Evolutionary conservation across 2,888 invertebrate genomes (phyloP).

Genomic region (Eristalinus aeneus): DNA sequence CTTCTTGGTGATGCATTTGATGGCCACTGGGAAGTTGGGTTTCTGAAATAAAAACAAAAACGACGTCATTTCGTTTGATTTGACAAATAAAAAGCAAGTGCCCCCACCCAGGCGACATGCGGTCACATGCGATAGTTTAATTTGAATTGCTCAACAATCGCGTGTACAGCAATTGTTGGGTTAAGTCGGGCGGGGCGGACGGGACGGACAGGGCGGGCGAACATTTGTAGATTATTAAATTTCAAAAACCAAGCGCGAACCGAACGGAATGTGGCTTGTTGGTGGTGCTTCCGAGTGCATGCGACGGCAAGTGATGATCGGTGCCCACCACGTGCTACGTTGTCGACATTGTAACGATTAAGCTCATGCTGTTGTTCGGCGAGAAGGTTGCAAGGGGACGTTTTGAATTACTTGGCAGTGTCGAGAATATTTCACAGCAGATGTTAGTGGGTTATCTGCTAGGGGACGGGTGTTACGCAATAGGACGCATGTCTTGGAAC

Average conservation of each 20-base stretch:
- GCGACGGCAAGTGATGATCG: not conserved
- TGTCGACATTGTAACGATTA: not conserved
- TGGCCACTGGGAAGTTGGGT: conserved; percentile 93
- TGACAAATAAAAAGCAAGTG: not conserved
- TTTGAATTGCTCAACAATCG: conserved; percentile 39
- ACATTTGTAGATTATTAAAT: conserved; percentile 12
- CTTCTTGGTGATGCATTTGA: conserved; percentile 99
- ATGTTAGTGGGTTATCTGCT: not conserved
- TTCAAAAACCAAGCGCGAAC: not conserved
- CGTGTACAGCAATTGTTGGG: conserved; percentile 8
- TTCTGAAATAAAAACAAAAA: conserved; percentile 84
- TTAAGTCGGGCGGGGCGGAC: not conserved
- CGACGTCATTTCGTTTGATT: conserved; percentile 26
- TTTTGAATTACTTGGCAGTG: not conserved
- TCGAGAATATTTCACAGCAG: not conserved
- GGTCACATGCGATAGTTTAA: conserved; percentile 45
- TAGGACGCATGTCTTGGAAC: not conserved
- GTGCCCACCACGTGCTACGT: conserved; percentile 1
- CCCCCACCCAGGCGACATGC: not conserved
- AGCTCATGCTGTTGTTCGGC: not conserved
- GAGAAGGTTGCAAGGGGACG: not conserved
- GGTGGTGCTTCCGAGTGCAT: conserved; percentile 9
- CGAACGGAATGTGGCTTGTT: not conserved
- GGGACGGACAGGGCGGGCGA: not conserved
- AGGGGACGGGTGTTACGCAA: not conserved